Conservation (phyloP, 2,797 vertebrate genomes). For the Crenuchus spilurus region DNA sequence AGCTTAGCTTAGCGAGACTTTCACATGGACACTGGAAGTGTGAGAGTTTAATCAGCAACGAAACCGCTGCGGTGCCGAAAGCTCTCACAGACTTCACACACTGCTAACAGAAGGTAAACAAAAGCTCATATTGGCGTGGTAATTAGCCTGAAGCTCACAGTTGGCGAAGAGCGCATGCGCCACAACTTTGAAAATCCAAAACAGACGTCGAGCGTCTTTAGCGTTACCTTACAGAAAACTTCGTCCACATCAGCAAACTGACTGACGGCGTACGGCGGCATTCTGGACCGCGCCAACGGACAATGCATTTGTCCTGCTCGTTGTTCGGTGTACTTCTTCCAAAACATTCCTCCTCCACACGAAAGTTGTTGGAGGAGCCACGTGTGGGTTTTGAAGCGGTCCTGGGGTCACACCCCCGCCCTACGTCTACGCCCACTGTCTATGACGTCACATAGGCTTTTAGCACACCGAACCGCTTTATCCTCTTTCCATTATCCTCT, state of each 20-base stretch:
- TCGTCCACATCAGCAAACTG: conserved; percentile 63
- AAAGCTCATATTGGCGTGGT: too few relatives aligned
- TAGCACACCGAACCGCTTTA: neutral
- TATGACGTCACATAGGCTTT: neutral
- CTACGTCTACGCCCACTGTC: neutral
- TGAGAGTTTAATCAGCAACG: too few relatives aligned
- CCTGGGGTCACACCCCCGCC: conserved; percentile 47
- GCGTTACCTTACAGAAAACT: conserved; percentile 62
- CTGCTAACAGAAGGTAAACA: neutral
- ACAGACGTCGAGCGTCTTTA: neutral
- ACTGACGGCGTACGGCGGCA: conserved; percentile 63
- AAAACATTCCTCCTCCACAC: conserved; percentile 35
- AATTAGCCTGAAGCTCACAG: neutral
- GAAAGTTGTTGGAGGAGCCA: conserved; percentile 19
- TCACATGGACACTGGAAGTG: neutral
- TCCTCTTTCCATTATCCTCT: neutral
- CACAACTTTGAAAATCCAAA: neutral
- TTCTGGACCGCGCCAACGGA: conserved; percentile 39
- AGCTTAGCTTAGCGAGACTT: neutral
- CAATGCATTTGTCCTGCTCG: neutral
- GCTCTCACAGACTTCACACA: too few relatives aligned
- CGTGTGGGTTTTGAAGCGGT: conserved; percentile 62
- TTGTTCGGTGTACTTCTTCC: neutral
- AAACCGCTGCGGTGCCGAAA: too few relatives aligned
- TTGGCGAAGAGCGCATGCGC: neutral